These are phyloP conservation scores for Lutjanus argentimaculatus DNA, from an alignment of 2,797 vertebrate genomes.

Conservation along the genomic window DNA sequence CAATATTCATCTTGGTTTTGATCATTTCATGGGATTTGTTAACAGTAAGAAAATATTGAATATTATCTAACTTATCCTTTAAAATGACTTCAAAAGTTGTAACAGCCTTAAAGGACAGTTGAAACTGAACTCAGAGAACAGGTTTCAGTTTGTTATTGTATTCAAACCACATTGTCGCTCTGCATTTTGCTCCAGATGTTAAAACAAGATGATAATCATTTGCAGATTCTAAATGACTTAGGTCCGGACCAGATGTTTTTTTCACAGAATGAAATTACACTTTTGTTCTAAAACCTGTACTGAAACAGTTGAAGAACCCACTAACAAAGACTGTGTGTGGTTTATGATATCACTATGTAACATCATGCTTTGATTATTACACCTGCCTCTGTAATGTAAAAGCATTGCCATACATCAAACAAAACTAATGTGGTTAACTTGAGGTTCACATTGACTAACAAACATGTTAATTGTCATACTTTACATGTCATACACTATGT, in stretches of 20 bases:
- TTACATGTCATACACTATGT: not conserved
- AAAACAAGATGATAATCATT: conserved; percentile 11
- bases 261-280: not conserved
- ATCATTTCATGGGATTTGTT: no score
- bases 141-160: not conserved
- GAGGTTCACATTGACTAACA: conserved; percentile 55
- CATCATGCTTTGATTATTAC: conserved; percentile 12
- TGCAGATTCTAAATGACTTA: conserved; percentile 23
- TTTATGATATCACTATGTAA: conserved; percentile 4
- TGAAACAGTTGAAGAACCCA: conserved; percentile 24
- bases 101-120: no score
- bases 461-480: not conserved
- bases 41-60: no score
- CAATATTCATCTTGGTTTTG: no score
- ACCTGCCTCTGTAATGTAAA: conserved; percentile 10
- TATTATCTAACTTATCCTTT: no score
- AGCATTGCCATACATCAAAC: conserved; percentile 20
- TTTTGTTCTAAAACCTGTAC: not conserved
- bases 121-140: no score
- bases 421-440: conserved; percentile 17
- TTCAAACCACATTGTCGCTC: not conserved
- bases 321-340: conserved; percentile 5
- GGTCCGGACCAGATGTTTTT: not conserved
- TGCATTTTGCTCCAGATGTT: not conserved
- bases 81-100: no score